These are phyloP conservation scores for Garra rufa DNA, from an alignment of 2,113 vertebrate genomes.

Conservation along the genomic window DNA sequence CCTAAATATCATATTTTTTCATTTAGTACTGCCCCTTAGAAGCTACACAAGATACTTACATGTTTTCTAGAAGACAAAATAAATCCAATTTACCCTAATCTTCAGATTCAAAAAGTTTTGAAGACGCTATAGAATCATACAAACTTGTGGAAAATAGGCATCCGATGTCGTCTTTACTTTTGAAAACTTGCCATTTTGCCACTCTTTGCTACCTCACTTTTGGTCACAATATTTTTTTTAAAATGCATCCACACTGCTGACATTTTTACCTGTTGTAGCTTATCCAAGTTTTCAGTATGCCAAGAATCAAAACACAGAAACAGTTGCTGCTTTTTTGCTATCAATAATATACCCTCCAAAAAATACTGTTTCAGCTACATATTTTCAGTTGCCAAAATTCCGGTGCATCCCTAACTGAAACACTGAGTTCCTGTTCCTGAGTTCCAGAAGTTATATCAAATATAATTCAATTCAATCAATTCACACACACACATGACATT, in stretches of 20 bases:
- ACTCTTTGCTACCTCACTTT: not conserved
- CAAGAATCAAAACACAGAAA: not conserved
- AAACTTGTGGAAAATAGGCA: too few relatives aligned
- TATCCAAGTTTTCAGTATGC: not conserved
- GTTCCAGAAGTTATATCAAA: not conserved
- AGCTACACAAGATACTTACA: too few relatives aligned
- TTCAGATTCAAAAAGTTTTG: too few relatives aligned
- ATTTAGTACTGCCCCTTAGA: too few relatives aligned
- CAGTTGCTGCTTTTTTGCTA: not conserved
- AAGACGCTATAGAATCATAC: too few relatives aligned
- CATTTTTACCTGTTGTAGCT: not conserved
- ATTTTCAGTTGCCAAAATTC: not conserved
- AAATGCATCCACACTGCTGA: not conserved
- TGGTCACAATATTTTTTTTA: not conserved
- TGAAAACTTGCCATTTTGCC: not conserved
- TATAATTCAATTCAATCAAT: not conserved
- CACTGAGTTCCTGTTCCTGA: not conserved
- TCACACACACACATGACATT: not conserved
- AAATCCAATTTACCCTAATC: too few relatives aligned
- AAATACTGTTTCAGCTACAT: not conserved
- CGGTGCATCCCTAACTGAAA: not conserved
- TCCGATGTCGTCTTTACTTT: too few relatives aligned
- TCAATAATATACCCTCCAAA: not conserved
- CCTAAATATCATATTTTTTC: too few relatives aligned
- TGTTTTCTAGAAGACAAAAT: too few relatives aligned